These are phyloP conservation scores for Antechinus stuartii DNA, from an alignment of 2,113 vertebrate species.

Conservation along the genomic window DNA sequence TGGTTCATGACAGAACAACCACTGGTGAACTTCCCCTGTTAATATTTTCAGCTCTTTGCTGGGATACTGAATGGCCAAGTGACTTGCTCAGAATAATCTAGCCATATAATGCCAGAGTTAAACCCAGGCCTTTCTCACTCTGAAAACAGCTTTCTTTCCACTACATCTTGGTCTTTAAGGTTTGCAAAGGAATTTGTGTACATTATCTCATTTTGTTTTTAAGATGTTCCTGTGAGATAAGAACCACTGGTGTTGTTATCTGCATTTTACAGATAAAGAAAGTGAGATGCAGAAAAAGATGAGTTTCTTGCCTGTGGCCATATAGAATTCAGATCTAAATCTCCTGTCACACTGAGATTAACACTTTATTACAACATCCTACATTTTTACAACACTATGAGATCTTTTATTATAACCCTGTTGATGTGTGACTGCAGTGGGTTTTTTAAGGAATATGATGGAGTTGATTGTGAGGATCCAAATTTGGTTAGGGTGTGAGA, in stretches of 20 bases:
- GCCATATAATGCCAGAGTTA: neutral
- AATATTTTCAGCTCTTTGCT: neutral
- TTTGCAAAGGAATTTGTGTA: neutral
- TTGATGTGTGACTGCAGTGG: neutral
- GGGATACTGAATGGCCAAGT: neutral
- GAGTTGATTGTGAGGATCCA: neutral
- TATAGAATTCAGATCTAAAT: neutral
- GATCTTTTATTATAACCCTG: neutral
- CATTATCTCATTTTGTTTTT: neutral
- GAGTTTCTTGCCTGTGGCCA: neutral
- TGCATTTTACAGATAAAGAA: neutral
- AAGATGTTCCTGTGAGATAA: neutral
- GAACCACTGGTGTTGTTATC: neutral
- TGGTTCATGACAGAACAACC: neutral
- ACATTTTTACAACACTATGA: neutral
- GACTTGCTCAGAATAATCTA: neutral
- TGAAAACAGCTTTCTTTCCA: neutral
- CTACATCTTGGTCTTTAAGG: neutral
- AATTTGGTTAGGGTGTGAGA: neutral
- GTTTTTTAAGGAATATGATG: neutral
- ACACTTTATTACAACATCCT: neutral
- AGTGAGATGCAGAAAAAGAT: neutral
- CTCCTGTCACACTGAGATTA: neutral
- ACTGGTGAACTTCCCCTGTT: neutral
- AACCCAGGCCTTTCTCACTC: neutral